Evolutionary conservation across 2,888 invertebrate species (phyloP).

Genomic region (Uloborus plumipes): DNA sequence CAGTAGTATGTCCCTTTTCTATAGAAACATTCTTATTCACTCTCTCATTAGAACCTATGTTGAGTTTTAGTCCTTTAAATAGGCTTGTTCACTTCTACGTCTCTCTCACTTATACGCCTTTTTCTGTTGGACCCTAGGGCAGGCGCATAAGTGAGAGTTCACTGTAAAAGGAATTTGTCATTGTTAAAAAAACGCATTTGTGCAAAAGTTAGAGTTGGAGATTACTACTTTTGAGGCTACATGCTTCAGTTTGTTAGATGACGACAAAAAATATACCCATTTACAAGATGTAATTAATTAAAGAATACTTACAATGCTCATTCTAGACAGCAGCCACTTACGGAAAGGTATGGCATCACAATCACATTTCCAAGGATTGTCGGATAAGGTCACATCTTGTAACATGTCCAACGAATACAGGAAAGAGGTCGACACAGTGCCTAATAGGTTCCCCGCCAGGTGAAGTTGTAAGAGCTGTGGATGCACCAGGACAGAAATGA

Average conservation of each 20-base stretch:
- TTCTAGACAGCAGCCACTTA: neutral
- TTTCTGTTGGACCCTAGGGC: no score
- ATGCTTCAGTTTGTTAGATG: neutral
- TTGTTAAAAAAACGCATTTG: no score
- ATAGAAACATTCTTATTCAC: no score
- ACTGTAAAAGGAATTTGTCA: no score
- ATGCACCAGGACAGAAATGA: conserved; percentile 11
- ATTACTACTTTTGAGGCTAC: no score
- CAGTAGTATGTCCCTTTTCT: no score
- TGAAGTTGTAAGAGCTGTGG: neutral
- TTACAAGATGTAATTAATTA: neutral
- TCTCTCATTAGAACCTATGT: no score
- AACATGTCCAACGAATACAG: neutral
- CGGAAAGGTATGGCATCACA: neutral
- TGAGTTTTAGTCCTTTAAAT: no score
- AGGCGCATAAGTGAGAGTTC: no score
- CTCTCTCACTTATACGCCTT: no score
- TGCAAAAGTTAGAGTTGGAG: no score
- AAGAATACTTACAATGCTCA: neutral
- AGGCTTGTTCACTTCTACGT: no score
- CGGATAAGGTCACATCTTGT: neutral
- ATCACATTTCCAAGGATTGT: neutral
- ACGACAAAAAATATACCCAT: neutral
- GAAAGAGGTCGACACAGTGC: neutral
- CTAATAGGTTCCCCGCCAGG: conserved; percentile 22